Percentiles rank a stretch among this genome's conserved stretches.
Evolutionary conservation across 1,140 invertebrate genomes (phyloP).

Genomic region (Pseudomyrmex concolor): DNA sequence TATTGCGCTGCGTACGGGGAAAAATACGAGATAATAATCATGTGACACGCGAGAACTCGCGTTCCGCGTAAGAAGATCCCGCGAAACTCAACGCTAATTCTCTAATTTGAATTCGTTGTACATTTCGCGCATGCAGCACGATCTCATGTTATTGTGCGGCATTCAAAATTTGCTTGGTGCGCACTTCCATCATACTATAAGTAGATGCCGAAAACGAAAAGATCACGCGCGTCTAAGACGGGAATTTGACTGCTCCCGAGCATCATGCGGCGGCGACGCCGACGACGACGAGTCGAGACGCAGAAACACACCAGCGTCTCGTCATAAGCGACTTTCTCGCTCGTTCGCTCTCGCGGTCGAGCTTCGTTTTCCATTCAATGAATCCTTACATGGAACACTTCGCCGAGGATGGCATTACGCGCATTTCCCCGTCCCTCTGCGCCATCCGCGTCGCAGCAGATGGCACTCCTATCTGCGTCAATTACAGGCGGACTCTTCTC

Average conservation of each 20-base stretch:
- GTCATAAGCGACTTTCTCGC: slow-evolving; percentile 18
- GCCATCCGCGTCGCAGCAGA: slow-evolving; percentile 35
- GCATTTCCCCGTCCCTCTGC: slow-evolving; percentile 17
- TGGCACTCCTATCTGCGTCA: slow-evolving; percentile 61
- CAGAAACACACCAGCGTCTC: background rate
- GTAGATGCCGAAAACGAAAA: no score
- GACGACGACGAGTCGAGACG: background rate
- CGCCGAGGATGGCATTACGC: slow-evolving; percentile 50
- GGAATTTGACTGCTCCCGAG: background rate
- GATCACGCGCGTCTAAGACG: background rate
- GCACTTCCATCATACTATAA: no score
- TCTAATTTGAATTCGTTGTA: background rate
- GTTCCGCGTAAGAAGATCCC: no score
- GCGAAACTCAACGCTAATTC: no score
- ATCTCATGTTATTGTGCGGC: background rate
- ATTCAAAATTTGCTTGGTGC: background rate
- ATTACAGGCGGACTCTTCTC: slow-evolving; percentile 57
- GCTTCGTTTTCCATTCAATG: slow-evolving; percentile 57
- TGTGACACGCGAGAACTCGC: no score
- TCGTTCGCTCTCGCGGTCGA: slow-evolving; percentile 21
- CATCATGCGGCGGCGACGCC: background rate
- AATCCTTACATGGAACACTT: slow-evolving; percentile 59
- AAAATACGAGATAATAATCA: no score
- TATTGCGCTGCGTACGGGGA: no score
- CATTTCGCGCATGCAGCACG: background rate